Percentiles rank a stretch among this genome's conserved stretches.
These are phyloP conservation scores for Circaetus gallicus DNA, from an alignment of 2,113 vertebrate genomes.

Conservation along the genomic window DNA sequence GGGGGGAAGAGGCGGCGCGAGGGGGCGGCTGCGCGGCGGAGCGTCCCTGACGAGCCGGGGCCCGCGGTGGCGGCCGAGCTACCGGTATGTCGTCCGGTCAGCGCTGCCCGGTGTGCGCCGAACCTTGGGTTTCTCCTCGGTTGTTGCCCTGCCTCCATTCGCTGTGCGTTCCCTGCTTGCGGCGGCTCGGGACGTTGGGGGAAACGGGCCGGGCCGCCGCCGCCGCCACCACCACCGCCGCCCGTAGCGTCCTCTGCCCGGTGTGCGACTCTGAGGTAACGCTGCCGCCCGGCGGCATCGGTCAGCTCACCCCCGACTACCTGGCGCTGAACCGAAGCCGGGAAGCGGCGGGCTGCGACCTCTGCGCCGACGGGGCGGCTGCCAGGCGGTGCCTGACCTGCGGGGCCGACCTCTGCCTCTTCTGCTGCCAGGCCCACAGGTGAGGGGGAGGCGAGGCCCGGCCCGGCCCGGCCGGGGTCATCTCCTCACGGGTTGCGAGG, in stretches of 20 bases:
- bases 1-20: not conserved
- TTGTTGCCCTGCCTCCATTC: constrained; percentile 89
- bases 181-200: constrained; percentile 76
- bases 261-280: constrained; percentile 86
- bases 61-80: not conserved
- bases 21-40: not conserved
- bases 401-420: constrained; percentile 83
- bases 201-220: not conserved
- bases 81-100: not conserved
- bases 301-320: constrained; percentile 80
- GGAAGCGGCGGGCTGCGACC: constrained; percentile 78
- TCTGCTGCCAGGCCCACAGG: constrained; percentile 94
- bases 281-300: constrained; percentile 78
- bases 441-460: constrained; percentile 40
- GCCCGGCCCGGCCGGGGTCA: not conserved
- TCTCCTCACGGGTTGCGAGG: not conserved
- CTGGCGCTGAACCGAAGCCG: constrained; percentile 77
- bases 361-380: constrained; percentile 83
- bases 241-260: constrained; percentile 80
- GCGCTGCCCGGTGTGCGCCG: constrained; percentile 74
- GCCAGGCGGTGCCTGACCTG: constrained; percentile 86
- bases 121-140: constrained; percentile 77
- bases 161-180: constrained; percentile 83
- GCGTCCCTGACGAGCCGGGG: not conserved
- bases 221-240: no score